Base-by-base conservation (phyloP, 2,888 invertebrate genomes). In the Caenorhabditis angaria region DNA sequence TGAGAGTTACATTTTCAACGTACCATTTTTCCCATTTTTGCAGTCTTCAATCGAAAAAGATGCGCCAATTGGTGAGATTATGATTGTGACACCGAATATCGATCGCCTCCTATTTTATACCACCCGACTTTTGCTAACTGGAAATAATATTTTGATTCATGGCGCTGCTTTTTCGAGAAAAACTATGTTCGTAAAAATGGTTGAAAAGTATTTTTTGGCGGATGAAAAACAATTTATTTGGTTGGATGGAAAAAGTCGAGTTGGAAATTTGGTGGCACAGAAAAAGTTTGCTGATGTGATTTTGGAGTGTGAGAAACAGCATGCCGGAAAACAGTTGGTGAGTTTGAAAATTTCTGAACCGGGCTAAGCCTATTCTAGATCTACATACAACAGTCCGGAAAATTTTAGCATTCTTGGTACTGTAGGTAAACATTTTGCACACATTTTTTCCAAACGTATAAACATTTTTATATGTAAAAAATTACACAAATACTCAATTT, bases 91-190 rank as follows among this genome's bases (percentile, higher is more conserved):
- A 29, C 74, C 84, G 0, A 64, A 67, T 22, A 70, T 82, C 48
- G 84, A 84, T 64, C 79, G 83, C 27, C 48, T 83, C 10, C 55
- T 84, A 5, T 71, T 76, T 48, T 83, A 80, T 63, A 71, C 76
- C 24, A 59, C 76, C 25, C 71, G 75, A 20, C 51, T 83, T 6
- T 62, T 81, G 28, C 55, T 57, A 14, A 61, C 70, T 10, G 75
- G 72, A 2, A 71, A 78, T 32, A 75, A 83, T 65, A 65, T 84
- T 18, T 56, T 84, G 0, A 65, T 84, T 10, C 73, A 70, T 28
- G 84, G 84, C 14, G 82, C 83, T 0, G 63, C 72, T 6, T 77
- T 66, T 54, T 78, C 75, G 5, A 77, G 83, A 20, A 84, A 84
- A 60, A 78, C 83, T 10, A 74, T 82, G 50, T 67, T 81, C 8